Evolutionary conservation across 2,797 vertebrate genomes (phyloP), one percentile per base, ranked within the genome.

Genomic region (Falco rusticolus): DNA sequence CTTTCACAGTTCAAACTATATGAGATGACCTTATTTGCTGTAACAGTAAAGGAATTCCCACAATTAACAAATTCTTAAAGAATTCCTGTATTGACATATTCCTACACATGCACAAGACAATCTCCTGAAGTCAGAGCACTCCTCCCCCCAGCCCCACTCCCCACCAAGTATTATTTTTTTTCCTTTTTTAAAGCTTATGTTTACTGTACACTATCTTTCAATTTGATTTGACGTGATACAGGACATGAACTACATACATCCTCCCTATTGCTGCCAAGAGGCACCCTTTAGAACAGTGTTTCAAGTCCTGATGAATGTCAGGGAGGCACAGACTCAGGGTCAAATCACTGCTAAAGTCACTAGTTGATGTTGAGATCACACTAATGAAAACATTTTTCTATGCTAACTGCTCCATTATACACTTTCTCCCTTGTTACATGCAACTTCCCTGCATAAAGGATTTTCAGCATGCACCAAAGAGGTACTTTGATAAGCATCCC

Each of bases 11-110:
- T 87, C 34, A 90, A 77, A 26, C 34, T 54, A 13, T 14, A 57
- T 0, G 2, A 48, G 11, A 57, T 11, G 34, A 10, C 15, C 11
- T 41, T 34, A n/a, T 13, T 50, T 81, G 11, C 48, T 81, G 0
- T 25, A 84, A 47, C 8, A 76, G 22, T 68, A 45, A 89, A 89
- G 10, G 11, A 53, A 48, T 33, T 81, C 13, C 37, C 33, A 34
- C 21, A 37, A 39, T 41, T n/a, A 63, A 41, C 14, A n/a, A 48
- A 71, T 43, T 20, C 65, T 71, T 87, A 28, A 41, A 16, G 2
- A 13, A 84, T 28, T 68, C 45, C 26, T 31, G 5, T 22, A 57
- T 6, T 51, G 48, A 57, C 26, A 47, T 19, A 71, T 51, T 84
- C 34, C 18, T 71, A 48, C 3, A 17, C 6, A 64, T 3, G 6